Percentiles rank a stretch among this genome's conserved stretches.
These are phyloP conservation scores for Naso thynnoides DNA, from an alignment of 2,797 vertebrate species.

Conservation along the genomic window DNA sequence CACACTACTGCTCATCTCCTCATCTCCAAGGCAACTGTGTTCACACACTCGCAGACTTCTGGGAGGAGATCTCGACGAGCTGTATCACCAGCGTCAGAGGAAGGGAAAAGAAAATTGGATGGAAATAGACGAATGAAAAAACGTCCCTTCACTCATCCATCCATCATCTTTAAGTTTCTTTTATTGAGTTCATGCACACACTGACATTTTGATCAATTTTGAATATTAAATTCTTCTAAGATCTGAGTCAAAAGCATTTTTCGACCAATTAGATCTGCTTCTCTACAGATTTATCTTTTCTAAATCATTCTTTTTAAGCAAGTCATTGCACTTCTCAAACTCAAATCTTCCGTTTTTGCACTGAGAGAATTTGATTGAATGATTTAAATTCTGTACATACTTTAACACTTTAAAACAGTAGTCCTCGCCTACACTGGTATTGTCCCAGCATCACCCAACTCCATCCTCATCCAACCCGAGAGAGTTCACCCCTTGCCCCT, in stretches of 20 bases:
- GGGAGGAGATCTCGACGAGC: constrained; percentile 68
- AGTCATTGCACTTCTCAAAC: background rate
- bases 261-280: constrained; percentile 33
- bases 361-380: background rate
- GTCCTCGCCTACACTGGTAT: constrained; percentile 11
- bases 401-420: constrained; percentile 15
- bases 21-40: constrained; percentile 82
- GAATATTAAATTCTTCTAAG: constrained; percentile 12
- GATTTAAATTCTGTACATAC: constrained; percentile 25
- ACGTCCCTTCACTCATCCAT: constrained; percentile 42
- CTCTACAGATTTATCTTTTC: constrained; percentile 18
- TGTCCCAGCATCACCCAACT: constrained; percentile 13
- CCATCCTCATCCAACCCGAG: constrained; percentile 28
- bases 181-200: constrained; percentile 22
- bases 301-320: constrained; percentile 10
- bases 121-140: constrained; percentile 64
- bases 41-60: constrained; percentile 72
- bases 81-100: constrained; percentile 58
- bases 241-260: constrained; percentile 34
- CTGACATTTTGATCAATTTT: constrained; percentile 50
- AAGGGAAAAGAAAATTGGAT: constrained; percentile 61
- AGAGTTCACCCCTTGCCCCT: constrained; percentile 14
- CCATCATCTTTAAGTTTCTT: constrained; percentile 48
- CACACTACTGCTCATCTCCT: constrained; percentile 60
- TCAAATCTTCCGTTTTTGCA: background rate